phyloP scores from a whole-genome alignment of 1,140 invertebrate species.

The Tetragonula clypearis region DNA sequence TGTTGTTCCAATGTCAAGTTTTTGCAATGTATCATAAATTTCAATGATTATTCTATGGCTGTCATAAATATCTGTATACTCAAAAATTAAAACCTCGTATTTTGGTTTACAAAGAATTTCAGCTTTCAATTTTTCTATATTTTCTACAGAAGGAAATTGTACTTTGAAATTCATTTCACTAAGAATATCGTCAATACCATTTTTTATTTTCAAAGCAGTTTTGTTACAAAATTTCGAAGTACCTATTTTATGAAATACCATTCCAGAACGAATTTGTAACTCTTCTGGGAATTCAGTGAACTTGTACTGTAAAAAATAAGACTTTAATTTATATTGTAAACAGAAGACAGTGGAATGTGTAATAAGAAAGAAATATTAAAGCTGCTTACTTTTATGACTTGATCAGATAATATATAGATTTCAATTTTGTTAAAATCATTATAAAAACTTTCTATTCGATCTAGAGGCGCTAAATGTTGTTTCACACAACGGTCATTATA shows the following conservation, averaged over 20 bases:
- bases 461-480: constrained; percentile 49
- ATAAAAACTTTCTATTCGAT: constrained; percentile 58
- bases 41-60: constrained; percentile 60
- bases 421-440: constrained; percentile 33
- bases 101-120: constrained; percentile 16
- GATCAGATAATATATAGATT: background rate
- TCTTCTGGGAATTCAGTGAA: constrained; percentile 31
- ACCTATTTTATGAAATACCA: constrained; percentile 67
- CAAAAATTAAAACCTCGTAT: constrained; percentile 67
- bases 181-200: constrained; percentile 54
- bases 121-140: constrained; percentile 43
- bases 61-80: constrained; percentile 63
- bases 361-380: constrained; percentile 26
- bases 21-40: constrained; percentile 63
- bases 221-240: constrained; percentile 77
- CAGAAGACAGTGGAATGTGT: background rate
- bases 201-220: constrained; percentile 65
- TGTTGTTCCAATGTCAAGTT: constrained; percentile 57
- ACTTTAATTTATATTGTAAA: constrained; percentile 20
- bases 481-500: constrained; percentile 72
- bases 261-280: constrained; percentile 70
- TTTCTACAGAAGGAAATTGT: constrained; percentile 61
- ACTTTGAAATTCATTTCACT: constrained; percentile 44
- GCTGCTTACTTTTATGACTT: constrained; percentile 23
- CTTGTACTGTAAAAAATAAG: constrained; percentile 51